These are phyloP conservation scores for Oplegnathus fasciatus DNA, from an alignment of 2,113 vertebrate genomes.

Conservation along the genomic window DNA sequence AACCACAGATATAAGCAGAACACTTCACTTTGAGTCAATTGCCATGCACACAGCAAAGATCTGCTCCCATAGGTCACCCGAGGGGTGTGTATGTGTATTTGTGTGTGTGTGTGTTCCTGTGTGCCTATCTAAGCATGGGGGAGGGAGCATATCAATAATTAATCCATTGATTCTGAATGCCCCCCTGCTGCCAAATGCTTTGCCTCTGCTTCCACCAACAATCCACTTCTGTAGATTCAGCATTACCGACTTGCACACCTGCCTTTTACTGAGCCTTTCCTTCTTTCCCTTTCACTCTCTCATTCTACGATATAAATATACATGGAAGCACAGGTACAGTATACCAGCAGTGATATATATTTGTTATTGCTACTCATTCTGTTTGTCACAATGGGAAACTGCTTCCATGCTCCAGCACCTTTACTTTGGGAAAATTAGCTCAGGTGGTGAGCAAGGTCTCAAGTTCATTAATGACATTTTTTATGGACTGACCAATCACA, in stretches of 20 bases:
- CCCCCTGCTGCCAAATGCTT: constrained; percentile 63
- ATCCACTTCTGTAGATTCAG: constrained; percentile 41
- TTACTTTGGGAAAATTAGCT: too few species aligned
- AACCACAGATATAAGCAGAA: constrained; percentile 20
- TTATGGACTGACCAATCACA: background rate
- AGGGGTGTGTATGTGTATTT: constrained; percentile 16
- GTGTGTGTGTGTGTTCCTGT: constrained; percentile 10
- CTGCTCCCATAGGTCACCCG: constrained; percentile 45
- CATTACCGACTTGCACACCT: background rate
- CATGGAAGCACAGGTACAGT: background rate
- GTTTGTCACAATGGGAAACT: background rate
- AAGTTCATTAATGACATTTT: background rate
- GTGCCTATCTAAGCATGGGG: constrained; percentile 49
- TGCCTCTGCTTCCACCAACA: constrained; percentile 50
- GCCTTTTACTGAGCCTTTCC: background rate
- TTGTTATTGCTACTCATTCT: background rate
- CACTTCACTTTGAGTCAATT: constrained; percentile 10
- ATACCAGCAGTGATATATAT: background rate
- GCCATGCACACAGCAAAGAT: constrained; percentile 37
- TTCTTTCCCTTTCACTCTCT: background rate
- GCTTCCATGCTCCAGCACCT: background rate
- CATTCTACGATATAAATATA: too few species aligned
- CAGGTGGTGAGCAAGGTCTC: background rate
- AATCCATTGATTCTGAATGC: constrained; percentile 71
- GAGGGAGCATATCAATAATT: constrained; percentile 83